Evolutionary conservation across 2,113 vertebrate genomes (phyloP).

Genomic region (Centropus unirufus): DNA sequence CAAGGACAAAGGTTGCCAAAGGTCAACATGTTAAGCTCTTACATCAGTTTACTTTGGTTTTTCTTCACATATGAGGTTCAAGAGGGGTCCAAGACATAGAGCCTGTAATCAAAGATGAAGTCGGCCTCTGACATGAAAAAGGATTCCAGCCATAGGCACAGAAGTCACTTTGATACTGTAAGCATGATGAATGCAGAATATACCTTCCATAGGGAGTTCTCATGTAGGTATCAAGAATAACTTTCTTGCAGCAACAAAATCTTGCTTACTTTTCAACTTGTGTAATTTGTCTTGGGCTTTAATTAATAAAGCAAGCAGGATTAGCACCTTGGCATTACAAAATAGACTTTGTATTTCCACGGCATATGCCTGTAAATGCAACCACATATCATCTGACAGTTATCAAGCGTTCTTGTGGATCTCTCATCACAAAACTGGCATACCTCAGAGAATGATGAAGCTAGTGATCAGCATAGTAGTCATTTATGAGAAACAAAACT

Average conservation of each 20-base stretch:
- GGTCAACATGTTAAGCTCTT: background rate
- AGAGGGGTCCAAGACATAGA: background rate
- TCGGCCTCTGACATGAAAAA: background rate
- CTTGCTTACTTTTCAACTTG: background rate
- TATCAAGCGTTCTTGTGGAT: background rate
- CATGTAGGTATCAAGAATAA: background rate
- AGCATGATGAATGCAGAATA: background rate
- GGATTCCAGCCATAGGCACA: background rate
- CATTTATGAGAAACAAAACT: background rate
- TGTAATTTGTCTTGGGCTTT: background rate
- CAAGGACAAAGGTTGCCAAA: background rate
- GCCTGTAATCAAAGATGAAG: background rate
- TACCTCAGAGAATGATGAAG: background rate
- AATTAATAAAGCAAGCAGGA: background rate
- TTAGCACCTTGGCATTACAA: background rate
- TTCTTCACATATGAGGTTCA: background rate
- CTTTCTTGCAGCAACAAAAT: background rate
- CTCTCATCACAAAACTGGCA: background rate
- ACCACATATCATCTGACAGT: background rate
- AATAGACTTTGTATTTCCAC: background rate
- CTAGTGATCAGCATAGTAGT: background rate
- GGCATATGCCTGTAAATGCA: background rate
- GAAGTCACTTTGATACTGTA: background rate
- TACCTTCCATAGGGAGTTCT: background rate
- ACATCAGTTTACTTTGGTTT: background rate